Evolutionary conservation across 2,888 invertebrate genomes (phyloP), one percentile per base, ranked within the genome.

Genomic region (Drosophila neoperkinsi): DNA sequence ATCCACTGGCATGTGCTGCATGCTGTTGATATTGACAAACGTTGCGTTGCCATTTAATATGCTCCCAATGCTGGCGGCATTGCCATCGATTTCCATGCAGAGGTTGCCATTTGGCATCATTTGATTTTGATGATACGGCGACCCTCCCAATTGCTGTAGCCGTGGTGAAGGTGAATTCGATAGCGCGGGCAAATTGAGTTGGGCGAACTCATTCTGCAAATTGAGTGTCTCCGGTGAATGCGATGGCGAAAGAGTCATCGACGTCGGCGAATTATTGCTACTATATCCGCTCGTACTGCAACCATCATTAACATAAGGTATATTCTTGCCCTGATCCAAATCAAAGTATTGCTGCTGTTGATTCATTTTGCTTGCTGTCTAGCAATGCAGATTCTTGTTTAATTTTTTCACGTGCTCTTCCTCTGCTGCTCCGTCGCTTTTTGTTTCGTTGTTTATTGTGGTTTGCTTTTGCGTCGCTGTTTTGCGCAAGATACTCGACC

Each of bases 221-320:
- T 64, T 76, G 46, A 77, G 63, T 2, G 90, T 81, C 49, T 81
- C 85, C 2, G 91, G 92, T 0, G 91, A 92, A 68, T 84, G 90
- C 3, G 84, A 77, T 2, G 92, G 92, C 5, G 92, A 92, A 49
- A 85, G 63, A 21, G 80, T 77, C 64, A 77, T 76, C 4, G 82
- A 82, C 3, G 36, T 75, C 1, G 90, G 83, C 2, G 84, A 85
- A 59, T 86, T 85, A 4, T 68, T 61, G 9, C 84, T 90, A 46
- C 91, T 90, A 69, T 92, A 92, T 2, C 92, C 92, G 64, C 92
- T 91, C 4, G 92, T 92, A 52, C 88, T 90, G 51, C 84, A 87
- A 21, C 84, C 74, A 60, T 92, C 92, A 65, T 90, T 91, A 13
- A 78, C 69, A 50, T 83, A 91, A 25, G 81, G 68, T 57, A 92